Evolutionary conservation across 2,797 vertebrate genomes (phyloP).

Genomic region (Emydoidea blandingii): DNA sequence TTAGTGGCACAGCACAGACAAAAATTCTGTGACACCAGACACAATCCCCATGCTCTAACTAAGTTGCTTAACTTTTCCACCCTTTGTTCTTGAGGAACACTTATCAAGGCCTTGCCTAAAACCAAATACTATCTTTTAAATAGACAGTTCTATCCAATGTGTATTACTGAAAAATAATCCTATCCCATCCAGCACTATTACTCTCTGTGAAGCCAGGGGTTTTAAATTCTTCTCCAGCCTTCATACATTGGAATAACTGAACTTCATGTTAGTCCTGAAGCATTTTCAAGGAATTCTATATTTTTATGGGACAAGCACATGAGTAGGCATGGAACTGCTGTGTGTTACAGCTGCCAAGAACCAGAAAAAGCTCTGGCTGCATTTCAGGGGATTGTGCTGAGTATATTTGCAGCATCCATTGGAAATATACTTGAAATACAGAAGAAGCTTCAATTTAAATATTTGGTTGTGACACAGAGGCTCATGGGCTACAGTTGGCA

Average conservation of each 20-base stretch:
- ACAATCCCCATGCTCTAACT: not conserved
- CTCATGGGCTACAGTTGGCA: not conserved
- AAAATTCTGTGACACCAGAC: not conserved
- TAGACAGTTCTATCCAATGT: not conserved
- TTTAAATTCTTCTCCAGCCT: slow-evolving; percentile 3
- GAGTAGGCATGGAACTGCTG: not conserved
- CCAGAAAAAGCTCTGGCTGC: not conserved
- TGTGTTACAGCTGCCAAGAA: not conserved
- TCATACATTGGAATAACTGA: not conserved
- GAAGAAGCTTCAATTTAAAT: not conserved
- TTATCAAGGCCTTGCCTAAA: not conserved
- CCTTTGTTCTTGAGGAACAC: not conserved
- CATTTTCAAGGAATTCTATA: not conserved
- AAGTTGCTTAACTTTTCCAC: not conserved
- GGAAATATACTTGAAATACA: fast-evolving
- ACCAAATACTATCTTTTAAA: not conserved
- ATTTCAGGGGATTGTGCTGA: not conserved
- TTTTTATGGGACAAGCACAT: not conserved
- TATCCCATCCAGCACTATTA: not conserved
- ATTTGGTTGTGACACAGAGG: not conserved
- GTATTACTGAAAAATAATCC: not conserved
- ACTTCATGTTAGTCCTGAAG: not conserved
- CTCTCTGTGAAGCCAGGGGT: not conserved
- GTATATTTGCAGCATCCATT: not conserved
- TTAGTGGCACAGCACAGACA: not conserved